These are phyloP conservation scores for Rafetus swinhoei DNA, from an alignment of 2,113 vertebrate species.

Conservation along the genomic window DNA sequence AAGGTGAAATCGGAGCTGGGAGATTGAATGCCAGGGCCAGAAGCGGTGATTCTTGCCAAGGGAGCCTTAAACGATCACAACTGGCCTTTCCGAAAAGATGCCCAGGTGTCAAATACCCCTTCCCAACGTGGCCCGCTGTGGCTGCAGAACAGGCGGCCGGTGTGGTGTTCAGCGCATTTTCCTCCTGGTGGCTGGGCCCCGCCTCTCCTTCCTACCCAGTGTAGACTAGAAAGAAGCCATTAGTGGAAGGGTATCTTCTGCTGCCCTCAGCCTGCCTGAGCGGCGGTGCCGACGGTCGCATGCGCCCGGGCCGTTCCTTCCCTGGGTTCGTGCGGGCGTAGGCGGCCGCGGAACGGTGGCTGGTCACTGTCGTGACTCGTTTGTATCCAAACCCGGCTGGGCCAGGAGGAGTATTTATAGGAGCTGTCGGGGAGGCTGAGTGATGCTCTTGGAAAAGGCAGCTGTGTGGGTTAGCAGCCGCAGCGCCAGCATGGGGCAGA, in stretches of 20 bases:
- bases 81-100: neutral
- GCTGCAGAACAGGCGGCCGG: neutral
- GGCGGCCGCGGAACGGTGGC: neutral
- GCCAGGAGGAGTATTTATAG: conserved; percentile 33
- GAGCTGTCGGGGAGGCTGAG: conserved; percentile 35
- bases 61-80: neutral
- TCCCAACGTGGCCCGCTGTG: neutral
- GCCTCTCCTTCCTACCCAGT: neutral
- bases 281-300: fast-evolving
- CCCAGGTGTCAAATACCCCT: neutral
- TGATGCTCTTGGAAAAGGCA: conserved; percentile 16
- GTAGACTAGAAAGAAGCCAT: neutral
- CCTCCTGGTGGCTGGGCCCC: neutral
- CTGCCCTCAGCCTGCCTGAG: neutral
- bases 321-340: neutral
- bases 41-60: neutral
- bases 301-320: neutral
- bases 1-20: neutral
- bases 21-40: neutral
- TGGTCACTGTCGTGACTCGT: conserved; percentile 22
- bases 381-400: conserved; percentile 11
- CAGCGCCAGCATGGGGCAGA: fast-evolving
- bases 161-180: neutral
- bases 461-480: fast-evolving
- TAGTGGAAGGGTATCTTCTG: neutral